Base-by-base conservation (phyloP, 2,888 invertebrate genomes). In the Harpagoxenus sublaevis region DNA sequence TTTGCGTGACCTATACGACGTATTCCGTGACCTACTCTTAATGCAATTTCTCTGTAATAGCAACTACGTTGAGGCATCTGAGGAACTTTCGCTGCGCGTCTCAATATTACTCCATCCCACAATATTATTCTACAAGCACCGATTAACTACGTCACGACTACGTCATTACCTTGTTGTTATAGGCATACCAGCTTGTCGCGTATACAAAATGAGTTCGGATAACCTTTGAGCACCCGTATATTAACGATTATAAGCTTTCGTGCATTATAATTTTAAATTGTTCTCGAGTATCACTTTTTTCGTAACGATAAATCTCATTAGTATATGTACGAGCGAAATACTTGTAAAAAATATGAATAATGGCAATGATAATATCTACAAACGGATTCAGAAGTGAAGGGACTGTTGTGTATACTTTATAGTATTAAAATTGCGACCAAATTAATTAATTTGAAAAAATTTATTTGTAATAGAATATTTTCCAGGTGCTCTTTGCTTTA, bases 71-170 rank as follows among this genome's bases (percentile, higher is more conserved):
- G 42, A 62, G 28, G 31, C 63, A 65, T 79, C 63, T 23, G 31
- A 48, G 45, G 23, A 55, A 63, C 45, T 79, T 81, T 70, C 63
- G 23, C 68, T 55, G 53, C 55, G 55, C 66, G 23, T 81, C 75
- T 63, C 57, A 68, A 83, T 85, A 77, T 85, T 83, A 77, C 70
- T 83, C 31, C 65, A 78, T n/a, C 51, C 73, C 73, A 57, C 81
- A 66, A 79, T 82, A 77, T 85, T 87, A 70, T 79, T 79, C 23
- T 39, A 53, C 18, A 23, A 51, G 63, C 55, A 60, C 60, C 73
- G 51, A 79, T 85, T 78, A 84, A 77, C 71, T 71, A 71, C 68
- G 77, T 78, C 77, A 83, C 48, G 31, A 62, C 73, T 85, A 86
- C 65, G 60, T 74, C 57, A 53, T 86, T 83, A 86, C 74, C 57